Conservation (phyloP, 2,113 vertebrate genomes). For the Mus pahari region DNA sequence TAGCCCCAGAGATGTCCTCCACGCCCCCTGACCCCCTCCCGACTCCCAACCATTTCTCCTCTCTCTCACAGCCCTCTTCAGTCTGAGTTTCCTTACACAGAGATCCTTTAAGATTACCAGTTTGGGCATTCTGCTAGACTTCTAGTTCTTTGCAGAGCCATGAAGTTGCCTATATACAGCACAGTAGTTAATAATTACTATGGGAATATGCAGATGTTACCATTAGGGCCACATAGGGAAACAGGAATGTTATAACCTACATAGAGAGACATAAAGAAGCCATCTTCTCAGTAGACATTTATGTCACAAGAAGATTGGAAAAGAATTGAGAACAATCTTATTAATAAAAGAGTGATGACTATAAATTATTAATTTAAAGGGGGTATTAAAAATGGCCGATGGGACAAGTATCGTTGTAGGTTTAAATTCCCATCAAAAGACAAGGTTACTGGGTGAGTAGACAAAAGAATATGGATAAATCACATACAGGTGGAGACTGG, state of each 20-base stretch:
- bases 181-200: not conserved
- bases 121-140: not conserved
- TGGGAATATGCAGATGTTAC: not conserved
- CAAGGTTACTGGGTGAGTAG: not conserved
- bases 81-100: too few species aligned
- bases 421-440: not conserved
- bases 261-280: not conserved
- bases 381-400: not conserved
- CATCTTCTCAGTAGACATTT: not conserved
- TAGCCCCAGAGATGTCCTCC: too few species aligned
- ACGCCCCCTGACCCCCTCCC: too few species aligned
- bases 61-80: too few species aligned
- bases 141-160: not conserved
- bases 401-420: not conserved
- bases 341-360: not conserved
- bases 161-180: not conserved
- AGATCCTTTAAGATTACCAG: not conserved
- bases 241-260: not conserved
- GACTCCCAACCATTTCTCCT: too few species aligned
- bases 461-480: not conserved
- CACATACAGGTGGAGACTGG: not conserved
- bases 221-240: not conserved
- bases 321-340: not conserved
- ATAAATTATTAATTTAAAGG: not conserved
- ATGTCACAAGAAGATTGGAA: not conserved